Evolutionary conservation across 2,113 vertebrate species (phyloP), one percentile per base, ranked within the genome.

Genomic region (Prochilodus magdalenae): DNA sequence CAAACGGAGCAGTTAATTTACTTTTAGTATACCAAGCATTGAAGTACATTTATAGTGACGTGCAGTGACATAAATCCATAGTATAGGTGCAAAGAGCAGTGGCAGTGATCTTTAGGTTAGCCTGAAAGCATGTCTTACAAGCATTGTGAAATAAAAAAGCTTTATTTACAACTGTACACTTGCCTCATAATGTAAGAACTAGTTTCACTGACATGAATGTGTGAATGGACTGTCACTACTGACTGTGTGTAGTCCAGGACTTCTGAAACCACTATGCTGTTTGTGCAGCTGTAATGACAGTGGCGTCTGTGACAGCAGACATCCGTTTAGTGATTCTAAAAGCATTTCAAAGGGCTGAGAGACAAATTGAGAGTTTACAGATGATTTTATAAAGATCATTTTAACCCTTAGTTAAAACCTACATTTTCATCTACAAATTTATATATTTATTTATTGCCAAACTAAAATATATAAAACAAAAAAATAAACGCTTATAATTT

Each of bases 31-130:
- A 49, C 53, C 65, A 70, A 78, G 79, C 77, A 83, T 78, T 16
- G 40, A 69, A 65, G 57, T 47, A 63, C 26, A 72, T 73, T 81
- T 74, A 69, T 79, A 83, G 83, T 86, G 24, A 26, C 74, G 66
- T 20, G 80, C 63, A 12, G 12, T 44, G 30, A 85, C 73, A 84
- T 36, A 75, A 79, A 88, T 89, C 86, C 72, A 86, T 69, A 63
- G 75, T 79, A 60, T 53, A 74, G 36, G 84, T 75, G 70, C 77
- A 63, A 70, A 73, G 59, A 80, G 74, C 77, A 75, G 20, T 71
- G 62, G 26, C 70, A 51, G 83, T 86, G 85, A 89, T 91, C 83
- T 86, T 40, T 67, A 83, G 71, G 87, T 78, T 87, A 73, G 66
- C 55, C 29, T 83, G 85, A 86, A 86, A 79, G 67, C 75, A 83